These are phyloP conservation scores for Stegastes partitus DNA, from an alignment of 2,113 vertebrate genomes.

Conservation along the genomic window DNA sequence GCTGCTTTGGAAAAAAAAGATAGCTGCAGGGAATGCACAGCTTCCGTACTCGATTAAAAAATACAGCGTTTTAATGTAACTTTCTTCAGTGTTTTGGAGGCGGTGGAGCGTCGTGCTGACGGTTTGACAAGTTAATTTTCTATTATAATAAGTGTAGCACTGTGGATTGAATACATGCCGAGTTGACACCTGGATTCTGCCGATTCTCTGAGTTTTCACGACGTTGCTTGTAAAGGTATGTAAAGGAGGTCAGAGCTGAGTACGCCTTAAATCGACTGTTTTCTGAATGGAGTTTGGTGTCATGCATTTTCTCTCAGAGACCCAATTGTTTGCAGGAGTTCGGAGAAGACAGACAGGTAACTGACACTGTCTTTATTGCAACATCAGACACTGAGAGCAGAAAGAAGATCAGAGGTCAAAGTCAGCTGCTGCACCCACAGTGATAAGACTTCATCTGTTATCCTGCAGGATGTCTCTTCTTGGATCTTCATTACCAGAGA, in stretches of 20 bases:
- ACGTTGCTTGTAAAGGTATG: not conserved
- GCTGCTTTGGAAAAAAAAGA: accelerated
- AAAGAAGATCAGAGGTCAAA: constrained; percentile 51
- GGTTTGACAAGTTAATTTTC: not conserved
- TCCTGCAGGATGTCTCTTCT: not conserved
- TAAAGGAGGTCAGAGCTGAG: not conserved
- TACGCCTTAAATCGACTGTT: not conserved
- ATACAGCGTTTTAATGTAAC: not conserved
- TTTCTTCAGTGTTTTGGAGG: accelerated
- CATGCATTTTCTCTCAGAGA: not conserved
- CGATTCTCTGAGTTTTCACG: accelerated
- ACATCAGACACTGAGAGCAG: not conserved
- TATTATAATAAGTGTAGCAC: accelerated
- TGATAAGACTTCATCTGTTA: constrained; percentile 34
- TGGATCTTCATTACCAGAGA: not conserved
- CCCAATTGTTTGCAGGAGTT: not conserved
- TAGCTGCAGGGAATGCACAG: not conserved
- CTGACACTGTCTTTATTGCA: not conserved
- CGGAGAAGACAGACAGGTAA: too few relatives aligned
- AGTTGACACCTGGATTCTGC: not conserved
- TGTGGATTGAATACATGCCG: not conserved
- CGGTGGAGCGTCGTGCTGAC: not conserved
- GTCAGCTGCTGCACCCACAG: constrained; percentile 50
- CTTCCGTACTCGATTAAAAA: not conserved
- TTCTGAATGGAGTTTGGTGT: not conserved